phyloP scores from a whole-genome alignment of 2,888 invertebrate genomes.

The Campaea margaritaria region DNA sequence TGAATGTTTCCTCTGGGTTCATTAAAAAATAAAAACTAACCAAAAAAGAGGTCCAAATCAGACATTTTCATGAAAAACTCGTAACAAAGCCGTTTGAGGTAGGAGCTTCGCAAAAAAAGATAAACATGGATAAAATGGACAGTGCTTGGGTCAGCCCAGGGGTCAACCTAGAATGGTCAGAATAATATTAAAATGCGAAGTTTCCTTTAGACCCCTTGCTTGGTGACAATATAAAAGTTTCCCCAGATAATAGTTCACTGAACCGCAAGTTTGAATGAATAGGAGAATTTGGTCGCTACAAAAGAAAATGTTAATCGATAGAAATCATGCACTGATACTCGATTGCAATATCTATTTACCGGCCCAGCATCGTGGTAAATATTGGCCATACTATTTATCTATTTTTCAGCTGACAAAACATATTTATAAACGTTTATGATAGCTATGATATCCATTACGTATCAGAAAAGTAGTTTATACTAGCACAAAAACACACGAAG shows the following conservation, averaged over 20 bases:
- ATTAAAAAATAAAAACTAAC: too few species aligned
- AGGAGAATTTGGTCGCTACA: background rate
- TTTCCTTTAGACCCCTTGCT: conserved; percentile 17
- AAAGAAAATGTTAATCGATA: too few species aligned
- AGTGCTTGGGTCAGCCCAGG: conserved; percentile 13
- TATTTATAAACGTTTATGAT: too few species aligned
- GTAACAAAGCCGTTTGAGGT: conserved; percentile 13
- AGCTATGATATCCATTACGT: too few species aligned
- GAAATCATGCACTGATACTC: too few species aligned
- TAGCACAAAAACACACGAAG: too few species aligned
- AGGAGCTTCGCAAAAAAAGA: conserved; percentile 14
- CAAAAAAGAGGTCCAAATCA: background rate
- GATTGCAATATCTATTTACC: too few species aligned
- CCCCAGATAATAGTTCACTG: conserved; percentile 15
- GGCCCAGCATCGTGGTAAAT: too few species aligned
- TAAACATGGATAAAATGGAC: conserved; percentile 20
- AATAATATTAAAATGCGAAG: conserved; percentile 28
- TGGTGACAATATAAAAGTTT: conserved; percentile 16
- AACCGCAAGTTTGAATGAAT: conserved; percentile 21
- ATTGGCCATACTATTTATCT: too few species aligned
- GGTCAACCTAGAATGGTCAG: conserved; percentile 16
- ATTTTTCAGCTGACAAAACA: too few species aligned
- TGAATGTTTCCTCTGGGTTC: too few species aligned
- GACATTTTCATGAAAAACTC: background rate
- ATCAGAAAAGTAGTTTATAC: too few species aligned